Base-by-base conservation (phyloP, 2,888 invertebrate genomes). In the Macrophya annulata region DNA sequence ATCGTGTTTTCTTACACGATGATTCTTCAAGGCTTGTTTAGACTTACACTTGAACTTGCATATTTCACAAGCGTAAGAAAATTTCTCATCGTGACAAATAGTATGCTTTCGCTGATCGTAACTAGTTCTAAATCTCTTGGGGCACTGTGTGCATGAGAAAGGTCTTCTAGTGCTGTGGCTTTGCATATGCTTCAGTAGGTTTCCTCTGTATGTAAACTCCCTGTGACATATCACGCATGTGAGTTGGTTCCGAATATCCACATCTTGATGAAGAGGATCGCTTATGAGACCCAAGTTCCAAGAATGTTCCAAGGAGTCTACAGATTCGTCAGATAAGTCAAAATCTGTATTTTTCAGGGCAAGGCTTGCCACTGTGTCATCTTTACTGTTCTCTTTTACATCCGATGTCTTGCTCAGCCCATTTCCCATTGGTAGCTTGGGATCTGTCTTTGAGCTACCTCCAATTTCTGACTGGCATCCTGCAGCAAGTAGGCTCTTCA, bases 131-230 rank as follows among this genome's bases (percentile, higher is more conserved):
- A 86, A 90, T 17, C 85, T 59, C 10, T 77, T 51, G 17, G 77
- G 79, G 59, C 85, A 85, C 15, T 45, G 59, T 0, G 6, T 5
- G 48, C 85, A 85, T 6, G 65, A 45, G 12, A 45, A 76, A 37
- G 85, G 85, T 37, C 62, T 76, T 45, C 68, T 51, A 12, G 81
- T 85, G 21, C 31, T 71, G 82, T 90, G 90, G 9, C 88, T 88
- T 37, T 87, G 87, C 65, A 88, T 87, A 84, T 89, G 89, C 65
- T 86, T 88, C 71, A 85, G 87, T 0, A 90, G 86, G 59, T 88
- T 88, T 71, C 87, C 68, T n/a, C 84, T 86, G 10, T 79, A 45
- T 59, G 87, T 86, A 65, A 87, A 89, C 12, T 76, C 81, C 45
- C 87, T 86, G 6, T 84, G n/a, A 74, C 89, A 89, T 5, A 86